Conservation (phyloP, 2,113 vertebrate species). For the Salvator merianae region DNA sequence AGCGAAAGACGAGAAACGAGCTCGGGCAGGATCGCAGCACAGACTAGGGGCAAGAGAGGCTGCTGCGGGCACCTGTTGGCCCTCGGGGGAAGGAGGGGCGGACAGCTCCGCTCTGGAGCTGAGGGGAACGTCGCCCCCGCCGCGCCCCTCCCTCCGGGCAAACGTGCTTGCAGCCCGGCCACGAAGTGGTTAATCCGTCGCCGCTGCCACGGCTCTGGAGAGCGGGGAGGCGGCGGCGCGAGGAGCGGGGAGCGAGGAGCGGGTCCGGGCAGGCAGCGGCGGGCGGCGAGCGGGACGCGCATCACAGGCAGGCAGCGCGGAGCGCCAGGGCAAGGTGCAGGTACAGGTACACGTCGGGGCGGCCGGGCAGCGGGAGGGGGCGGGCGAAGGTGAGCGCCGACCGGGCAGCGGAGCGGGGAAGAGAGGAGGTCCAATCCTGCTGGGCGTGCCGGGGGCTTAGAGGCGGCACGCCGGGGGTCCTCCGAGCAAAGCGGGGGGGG, state of each 20-base stretch:
- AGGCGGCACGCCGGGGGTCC: not conserved
- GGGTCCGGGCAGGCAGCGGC: not conserved
- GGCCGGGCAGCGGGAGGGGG: slow-evolving; percentile 46
- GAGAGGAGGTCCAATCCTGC: not conserved
- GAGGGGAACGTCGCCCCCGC: not conserved
- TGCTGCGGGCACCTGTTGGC: no score
- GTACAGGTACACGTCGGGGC: no score
- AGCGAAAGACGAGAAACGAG: no score
- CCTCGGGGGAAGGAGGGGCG: no score
- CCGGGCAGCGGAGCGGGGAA: slow-evolving; percentile 11
- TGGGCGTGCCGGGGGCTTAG: slow-evolving; percentile 17
- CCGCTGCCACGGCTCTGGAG: no score
- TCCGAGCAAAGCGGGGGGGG: rapidly evolving
- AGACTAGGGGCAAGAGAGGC: no score
- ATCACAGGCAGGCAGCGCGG: not conserved
- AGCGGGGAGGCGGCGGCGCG: not conserved
- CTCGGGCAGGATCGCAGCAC: no score
- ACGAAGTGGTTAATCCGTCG: no score
- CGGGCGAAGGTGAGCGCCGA: not conserved
- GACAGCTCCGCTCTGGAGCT: no score
- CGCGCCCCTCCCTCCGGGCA: no score
- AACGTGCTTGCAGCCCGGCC: no score
- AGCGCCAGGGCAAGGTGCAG: slow-evolving; percentile 57
- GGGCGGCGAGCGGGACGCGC: not conserved
- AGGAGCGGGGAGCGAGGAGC: not conserved